phyloP scores from a whole-genome alignment of 2,797 vertebrate species.

The Loriculus beryllinus region DNA sequence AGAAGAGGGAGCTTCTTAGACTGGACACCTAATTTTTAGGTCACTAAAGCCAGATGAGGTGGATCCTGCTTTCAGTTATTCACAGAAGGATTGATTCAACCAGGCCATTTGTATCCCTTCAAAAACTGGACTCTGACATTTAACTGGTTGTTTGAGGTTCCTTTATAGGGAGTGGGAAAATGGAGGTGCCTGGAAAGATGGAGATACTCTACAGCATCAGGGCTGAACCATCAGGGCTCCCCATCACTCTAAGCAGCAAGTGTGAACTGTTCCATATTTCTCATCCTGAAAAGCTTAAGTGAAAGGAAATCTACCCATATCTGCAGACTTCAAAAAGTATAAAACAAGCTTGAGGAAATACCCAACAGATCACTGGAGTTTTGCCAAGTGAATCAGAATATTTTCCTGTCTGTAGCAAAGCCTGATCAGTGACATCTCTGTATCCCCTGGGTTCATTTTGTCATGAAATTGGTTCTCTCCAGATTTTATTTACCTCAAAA shows the following conservation, averaged over 20 bases:
- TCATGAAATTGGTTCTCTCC: background rate
- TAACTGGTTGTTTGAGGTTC: background rate
- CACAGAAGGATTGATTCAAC: background rate
- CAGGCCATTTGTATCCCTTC: background rate
- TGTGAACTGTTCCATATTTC: background rate
- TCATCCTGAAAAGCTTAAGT: background rate
- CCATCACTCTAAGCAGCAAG: background rate
- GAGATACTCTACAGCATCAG: background rate
- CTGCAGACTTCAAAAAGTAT: background rate
- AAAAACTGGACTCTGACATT: background rate
- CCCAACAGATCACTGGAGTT: background rate
- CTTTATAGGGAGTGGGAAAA: background rate
- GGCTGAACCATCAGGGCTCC: background rate
- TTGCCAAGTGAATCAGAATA: background rate
- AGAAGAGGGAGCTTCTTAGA: background rate
- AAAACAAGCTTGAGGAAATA: background rate
- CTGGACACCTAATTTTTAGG: background rate
- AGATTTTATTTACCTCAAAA: background rate
- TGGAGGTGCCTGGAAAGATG: background rate
- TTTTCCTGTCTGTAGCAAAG: background rate
- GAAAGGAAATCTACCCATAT: background rate
- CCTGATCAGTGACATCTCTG: rapidly evolving
- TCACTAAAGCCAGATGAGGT: background rate
- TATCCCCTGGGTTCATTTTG: rapidly evolving
- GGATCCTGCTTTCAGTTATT: background rate